Percentiles rank a stretch among this genome's conserved stretches.
These are phyloP conservation scores for Geopemphigus sp. DNA, from an alignment of 1,140 invertebrate species.

Conservation along the genomic window DNA sequence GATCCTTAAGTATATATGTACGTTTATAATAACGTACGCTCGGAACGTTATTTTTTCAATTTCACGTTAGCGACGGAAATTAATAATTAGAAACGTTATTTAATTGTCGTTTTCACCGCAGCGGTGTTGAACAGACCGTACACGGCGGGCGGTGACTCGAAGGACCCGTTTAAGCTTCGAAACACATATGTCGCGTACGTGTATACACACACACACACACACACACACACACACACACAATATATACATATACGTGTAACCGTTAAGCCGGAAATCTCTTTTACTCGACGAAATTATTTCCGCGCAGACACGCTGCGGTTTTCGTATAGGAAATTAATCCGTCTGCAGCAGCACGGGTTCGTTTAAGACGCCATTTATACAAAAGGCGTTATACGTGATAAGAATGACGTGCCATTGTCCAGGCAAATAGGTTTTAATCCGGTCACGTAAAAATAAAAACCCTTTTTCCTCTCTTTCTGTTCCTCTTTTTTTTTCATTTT, in stretches of 20 bases:
- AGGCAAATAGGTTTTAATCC: slow-evolving; percentile 44
- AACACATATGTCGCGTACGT: slow-evolving; percentile 18
- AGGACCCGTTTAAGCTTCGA: slow-evolving; percentile 1
- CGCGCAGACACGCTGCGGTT: slow-evolving; percentile 24
- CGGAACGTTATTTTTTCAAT: not conserved
- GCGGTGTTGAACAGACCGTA: slow-evolving; percentile 3
- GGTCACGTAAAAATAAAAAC: slow-evolving; percentile 47
- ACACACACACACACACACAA: not conserved
- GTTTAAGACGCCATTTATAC: slow-evolving; percentile 44
- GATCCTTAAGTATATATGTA: too few species aligned
- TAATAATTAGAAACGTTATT: not conserved
- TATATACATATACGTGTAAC: not conserved
- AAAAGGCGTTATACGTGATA: slow-evolving; percentile 41
- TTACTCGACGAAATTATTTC: slow-evolving; percentile 27
- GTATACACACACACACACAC: not conserved
- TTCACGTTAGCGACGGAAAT: not conserved
- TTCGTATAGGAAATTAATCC: slow-evolving; percentile 44
- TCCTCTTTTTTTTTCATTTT: not conserved
- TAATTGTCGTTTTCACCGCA: too few species aligned
- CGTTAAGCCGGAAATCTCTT: slow-evolving; percentile 20
- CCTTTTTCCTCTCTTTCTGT: slow-evolving; percentile 5
- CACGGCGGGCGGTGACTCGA: not conserved
- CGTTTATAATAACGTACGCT: too few species aligned
- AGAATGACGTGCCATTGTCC: slow-evolving; percentile 45
- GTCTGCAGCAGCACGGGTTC: slow-evolving; percentile 4